A percentile compares a stretch with the other conserved stretches of the same genome.
These are phyloP conservation scores for Cheilosia grossa DNA, from an alignment of 2,888 invertebrate genomes.

Conservation along the genomic window DNA sequence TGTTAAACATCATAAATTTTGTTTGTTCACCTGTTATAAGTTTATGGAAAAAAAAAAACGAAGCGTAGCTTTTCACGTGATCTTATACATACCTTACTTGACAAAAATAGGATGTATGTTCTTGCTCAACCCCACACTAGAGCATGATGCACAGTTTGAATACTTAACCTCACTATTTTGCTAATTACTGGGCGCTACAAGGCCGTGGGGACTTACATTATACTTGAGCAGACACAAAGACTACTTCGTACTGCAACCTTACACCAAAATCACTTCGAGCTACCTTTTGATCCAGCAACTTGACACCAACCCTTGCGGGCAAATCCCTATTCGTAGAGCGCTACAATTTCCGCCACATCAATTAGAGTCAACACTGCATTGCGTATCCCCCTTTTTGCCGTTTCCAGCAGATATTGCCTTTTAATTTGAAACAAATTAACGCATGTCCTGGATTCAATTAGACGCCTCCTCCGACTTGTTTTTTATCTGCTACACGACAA, in stretches of 20 bases:
- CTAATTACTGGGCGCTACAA: no score
- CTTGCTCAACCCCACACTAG: no score
- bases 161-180: no score
- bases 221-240: no score
- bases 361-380: conserved; percentile 24
- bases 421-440: conserved; percentile 55
- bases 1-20: no score
- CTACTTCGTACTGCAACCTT: neutral
- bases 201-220: no score
- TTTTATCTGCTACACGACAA: conserved; percentile 1
- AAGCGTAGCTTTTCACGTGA: no score
- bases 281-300: neutral
- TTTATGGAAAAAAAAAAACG: no score
- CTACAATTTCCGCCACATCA: conserved; percentile 17
- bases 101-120: no score
- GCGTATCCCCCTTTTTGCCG: conserved; percentile 10
- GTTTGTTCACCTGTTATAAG: no score
- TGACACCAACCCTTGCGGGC: neutral
- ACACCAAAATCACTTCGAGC: neutral
- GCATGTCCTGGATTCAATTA: conserved; percentile 55
- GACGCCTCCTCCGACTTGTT: neutral
- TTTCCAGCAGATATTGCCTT: conserved; percentile 29
- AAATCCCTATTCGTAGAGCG: neutral
- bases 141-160: no score
- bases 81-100: no score